phyloP scores from a whole-genome alignment of 2,888 invertebrate species.

The Orthosia gracilis region DNA sequence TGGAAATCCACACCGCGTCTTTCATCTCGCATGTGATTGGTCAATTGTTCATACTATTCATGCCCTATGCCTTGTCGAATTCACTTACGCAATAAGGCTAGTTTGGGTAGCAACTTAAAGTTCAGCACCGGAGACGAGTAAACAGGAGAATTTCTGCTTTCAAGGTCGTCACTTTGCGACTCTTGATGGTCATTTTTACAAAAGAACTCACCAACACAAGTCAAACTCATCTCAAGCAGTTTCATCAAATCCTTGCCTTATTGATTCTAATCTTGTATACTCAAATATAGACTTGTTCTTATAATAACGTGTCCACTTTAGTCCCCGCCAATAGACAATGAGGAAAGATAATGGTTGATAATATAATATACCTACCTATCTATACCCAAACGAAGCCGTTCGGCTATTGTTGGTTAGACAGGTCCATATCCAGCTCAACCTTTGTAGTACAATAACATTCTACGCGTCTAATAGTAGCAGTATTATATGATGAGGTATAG shows the following conservation, averaged over 20 bases:
- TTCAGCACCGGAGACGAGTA: background rate
- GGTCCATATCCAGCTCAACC: conserved; percentile 9
- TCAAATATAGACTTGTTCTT: conserved; percentile 26
- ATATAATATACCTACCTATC: conserved; percentile 13
- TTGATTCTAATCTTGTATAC: background rate
- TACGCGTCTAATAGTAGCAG: background rate
- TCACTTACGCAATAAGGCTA: too few species aligned
- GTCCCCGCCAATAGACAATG: conserved; percentile 29
- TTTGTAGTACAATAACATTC: conserved; percentile 10
- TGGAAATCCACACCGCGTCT: too few species aligned
- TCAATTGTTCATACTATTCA: too few species aligned
- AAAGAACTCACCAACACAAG: background rate
- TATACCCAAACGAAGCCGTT: conserved; percentile 23
- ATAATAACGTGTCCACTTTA: conserved; percentile 27
- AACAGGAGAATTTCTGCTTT: background rate
- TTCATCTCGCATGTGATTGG: too few species aligned
- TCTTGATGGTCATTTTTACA: background rate
- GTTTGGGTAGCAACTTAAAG: too few species aligned
- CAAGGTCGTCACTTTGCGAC: background rate
- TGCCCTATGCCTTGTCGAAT: too few species aligned
- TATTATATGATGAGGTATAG: background rate
- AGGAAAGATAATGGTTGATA: conserved; percentile 25
- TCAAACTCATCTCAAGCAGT: background rate
- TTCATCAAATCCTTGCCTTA: background rate
- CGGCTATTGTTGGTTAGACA: conserved; percentile 38